These are phyloP conservation scores for Spodoptera exigua DNA, from an alignment of 2,888 invertebrate species.

Conservation along the genomic window DNA sequence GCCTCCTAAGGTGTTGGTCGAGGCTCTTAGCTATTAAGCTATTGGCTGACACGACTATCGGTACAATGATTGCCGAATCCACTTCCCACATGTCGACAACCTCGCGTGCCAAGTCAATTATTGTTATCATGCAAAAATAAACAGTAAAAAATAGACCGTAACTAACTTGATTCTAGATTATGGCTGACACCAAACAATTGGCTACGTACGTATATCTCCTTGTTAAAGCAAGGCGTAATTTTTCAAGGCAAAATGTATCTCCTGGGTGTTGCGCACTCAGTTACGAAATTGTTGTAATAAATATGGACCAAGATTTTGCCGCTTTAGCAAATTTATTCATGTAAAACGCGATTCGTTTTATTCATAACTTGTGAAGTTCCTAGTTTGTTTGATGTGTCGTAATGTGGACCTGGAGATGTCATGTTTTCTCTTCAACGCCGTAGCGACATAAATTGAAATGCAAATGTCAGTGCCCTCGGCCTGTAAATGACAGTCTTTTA, in stretches of 20 bases:
- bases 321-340: slow-evolving; percentile 54
- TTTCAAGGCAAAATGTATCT: slow-evolving; percentile 48
- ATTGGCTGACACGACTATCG: too few relatives aligned
- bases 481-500: slow-evolving; percentile 4
- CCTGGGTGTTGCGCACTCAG: slow-evolving; percentile 50
- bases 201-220: slow-evolving; percentile 26
- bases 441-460: slow-evolving; percentile 31
- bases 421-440: slow-evolving; percentile 32
- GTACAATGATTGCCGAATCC: too few relatives aligned
- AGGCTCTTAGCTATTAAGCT: too few relatives aligned
- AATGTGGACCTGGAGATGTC: slow-evolving; percentile 48
- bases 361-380: slow-evolving; percentile 51
- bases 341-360: slow-evolving; percentile 49
- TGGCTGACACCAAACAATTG: slow-evolving; percentile 18
- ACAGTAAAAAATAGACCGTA: too few relatives aligned
- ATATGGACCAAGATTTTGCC: slow-evolving; percentile 45
- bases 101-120: too few relatives aligned
- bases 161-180: slow-evolving; percentile 13
- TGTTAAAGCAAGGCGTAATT: slow-evolving; percentile 35
- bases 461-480: slow-evolving; percentile 30
- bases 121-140: too few relatives aligned
- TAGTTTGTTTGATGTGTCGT: slow-evolving; percentile 52
- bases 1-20: too few relatives aligned
- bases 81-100: too few relatives aligned
- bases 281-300: slow-evolving; percentile 55